These are phyloP conservation scores for Polyommatus icarus DNA, from an alignment of 2,888 invertebrate species.

Conservation along the genomic window DNA sequence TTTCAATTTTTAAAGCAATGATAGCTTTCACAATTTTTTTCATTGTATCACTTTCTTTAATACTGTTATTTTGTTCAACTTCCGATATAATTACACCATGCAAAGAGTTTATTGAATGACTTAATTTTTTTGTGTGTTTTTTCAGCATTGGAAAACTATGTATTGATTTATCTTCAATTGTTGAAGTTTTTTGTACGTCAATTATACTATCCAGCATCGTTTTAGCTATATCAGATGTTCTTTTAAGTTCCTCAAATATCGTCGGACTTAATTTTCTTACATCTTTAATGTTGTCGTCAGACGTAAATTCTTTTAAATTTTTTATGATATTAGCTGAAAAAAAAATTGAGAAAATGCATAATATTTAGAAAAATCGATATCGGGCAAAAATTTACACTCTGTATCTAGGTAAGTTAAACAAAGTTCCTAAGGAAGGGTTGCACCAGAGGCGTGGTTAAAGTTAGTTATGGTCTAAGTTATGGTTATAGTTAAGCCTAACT, in stretches of 20 bases:
- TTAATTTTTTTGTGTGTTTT: neutral
- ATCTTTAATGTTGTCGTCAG: neutral
- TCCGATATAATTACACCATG: neutral
- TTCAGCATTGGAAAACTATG: neutral
- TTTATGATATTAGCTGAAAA: conserved; percentile 6
- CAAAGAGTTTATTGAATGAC: neutral
- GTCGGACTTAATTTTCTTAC: neutral
- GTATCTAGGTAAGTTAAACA: no score
- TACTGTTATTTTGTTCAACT: conserved; percentile 4
- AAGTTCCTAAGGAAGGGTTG: no score
- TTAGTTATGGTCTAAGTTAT: no score
- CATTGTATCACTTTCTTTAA: conserved; percentile 1
- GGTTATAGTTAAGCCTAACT: no score
- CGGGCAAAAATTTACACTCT: neutral
- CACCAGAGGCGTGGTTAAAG: no score
- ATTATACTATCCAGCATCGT: neutral
- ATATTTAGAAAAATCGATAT: neutral
- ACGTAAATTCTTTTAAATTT: conserved; percentile 5
- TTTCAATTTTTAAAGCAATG: conserved; percentile 12
- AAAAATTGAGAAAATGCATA: neutral
- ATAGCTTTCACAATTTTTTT: conserved; percentile 16
- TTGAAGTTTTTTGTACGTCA: neutral
- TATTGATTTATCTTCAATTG: neutral
- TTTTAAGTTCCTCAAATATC: neutral
- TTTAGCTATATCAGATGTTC: neutral